These are phyloP conservation scores for Drosophila antonietae DNA, from an alignment of 2,888 invertebrate species.

Conservation along the genomic window DNA sequence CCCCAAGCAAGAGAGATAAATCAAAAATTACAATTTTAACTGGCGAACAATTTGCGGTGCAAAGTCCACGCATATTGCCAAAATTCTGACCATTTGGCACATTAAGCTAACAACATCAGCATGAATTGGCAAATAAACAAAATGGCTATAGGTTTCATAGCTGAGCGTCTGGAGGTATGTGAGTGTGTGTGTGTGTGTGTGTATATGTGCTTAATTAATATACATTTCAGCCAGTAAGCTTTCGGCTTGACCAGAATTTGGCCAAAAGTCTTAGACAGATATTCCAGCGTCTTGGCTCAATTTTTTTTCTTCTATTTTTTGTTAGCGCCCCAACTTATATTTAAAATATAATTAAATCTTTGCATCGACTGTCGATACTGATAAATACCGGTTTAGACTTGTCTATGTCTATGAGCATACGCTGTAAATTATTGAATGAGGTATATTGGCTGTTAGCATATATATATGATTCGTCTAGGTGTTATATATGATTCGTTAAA, in stretches of 20 bases:
- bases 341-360: constrained; percentile 40
- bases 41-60: constrained; percentile 49
- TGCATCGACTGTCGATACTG: constrained; percentile 25
- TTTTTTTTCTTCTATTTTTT: neutral
- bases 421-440: neutral
- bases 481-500: too few species aligned
- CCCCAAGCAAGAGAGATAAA: neutral
- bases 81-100: constrained; percentile 55
- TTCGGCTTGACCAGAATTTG: constrained; percentile 30
- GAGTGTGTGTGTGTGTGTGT: constrained; percentile 1
- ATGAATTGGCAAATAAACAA: constrained; percentile 53
- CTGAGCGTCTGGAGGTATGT: neutral
- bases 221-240: constrained; percentile 21
- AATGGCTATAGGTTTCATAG: constrained; percentile 15
- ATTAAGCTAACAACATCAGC: constrained; percentile 53
- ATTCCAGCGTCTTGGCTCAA: constrained; percentile 4
- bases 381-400: constrained; percentile 56
- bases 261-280: constrained; percentile 17
- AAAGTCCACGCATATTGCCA: constrained; percentile 62
- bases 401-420: neutral
- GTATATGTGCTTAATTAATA: constrained; percentile 46
- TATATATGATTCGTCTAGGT: neutral
- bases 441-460: neutral
- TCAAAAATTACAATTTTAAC: constrained; percentile 54
- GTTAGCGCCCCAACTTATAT: constrained; percentile 13